These are phyloP conservation scores for Rhyacophila brunnea DNA, from an alignment of 1,140 invertebrate species.

Conservation along the genomic window DNA sequence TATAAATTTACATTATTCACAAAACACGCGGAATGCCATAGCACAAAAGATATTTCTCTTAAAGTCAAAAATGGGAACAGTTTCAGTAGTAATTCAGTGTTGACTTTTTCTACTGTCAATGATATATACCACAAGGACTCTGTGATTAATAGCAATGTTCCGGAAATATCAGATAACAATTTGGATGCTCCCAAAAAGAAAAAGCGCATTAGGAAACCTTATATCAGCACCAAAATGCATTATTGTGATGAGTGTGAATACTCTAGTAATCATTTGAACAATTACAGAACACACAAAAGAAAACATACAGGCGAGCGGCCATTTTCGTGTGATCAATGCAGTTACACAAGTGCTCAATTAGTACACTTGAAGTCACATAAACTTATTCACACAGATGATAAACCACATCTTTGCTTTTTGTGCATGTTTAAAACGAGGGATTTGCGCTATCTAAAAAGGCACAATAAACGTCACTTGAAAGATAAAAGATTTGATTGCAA, in stretches of 20 bases:
- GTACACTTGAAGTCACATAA: neutral
- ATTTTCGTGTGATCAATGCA: neutral
- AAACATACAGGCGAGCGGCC: neutral
- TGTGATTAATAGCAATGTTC: no score
- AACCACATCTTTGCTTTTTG: neutral
- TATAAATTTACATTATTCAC: no score
- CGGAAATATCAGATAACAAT: no score
- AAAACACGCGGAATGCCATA: no score
- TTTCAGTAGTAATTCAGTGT: no score
- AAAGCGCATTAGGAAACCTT: no score
- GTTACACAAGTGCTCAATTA: neutral
- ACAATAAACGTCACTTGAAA: neutral
- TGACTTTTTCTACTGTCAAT: no score
- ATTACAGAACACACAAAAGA: neutral
- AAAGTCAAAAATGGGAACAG: no score
- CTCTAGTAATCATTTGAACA: neutral
- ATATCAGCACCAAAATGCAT: neutral
- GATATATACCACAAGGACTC: no score
- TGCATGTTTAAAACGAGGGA: neutral
- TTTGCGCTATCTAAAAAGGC: neutral
- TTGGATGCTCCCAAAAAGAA: no score
- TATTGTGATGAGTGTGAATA: neutral
- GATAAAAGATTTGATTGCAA: neutral
- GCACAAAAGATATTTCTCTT: no score
- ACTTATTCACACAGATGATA: neutral